A percentile compares a stretch with the other conserved stretches of the same genome.
Conservation (phyloP, 2,797 vertebrate genomes). For the Rhinatrema bivittatum region DNA sequence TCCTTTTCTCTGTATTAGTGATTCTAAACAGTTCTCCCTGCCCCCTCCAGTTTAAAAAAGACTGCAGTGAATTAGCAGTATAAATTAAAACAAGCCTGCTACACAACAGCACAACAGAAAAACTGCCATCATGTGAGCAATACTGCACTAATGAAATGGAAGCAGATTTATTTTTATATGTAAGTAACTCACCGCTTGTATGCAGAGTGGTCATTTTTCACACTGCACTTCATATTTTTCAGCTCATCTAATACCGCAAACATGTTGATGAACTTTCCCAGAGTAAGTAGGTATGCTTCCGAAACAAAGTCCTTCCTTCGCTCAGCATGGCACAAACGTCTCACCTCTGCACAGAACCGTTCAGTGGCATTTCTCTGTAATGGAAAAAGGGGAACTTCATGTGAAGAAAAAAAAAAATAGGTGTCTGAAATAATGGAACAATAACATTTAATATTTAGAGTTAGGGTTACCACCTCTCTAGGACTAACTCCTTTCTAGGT, state of each 20-base stretch:
- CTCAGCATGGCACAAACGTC: slow-evolving; percentile 86
- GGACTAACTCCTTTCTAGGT: no score
- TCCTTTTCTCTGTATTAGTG: no score
- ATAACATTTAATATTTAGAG: fast-evolving
- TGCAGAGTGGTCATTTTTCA: slow-evolving; percentile 96
- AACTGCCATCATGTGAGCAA: slow-evolving; percentile 30
- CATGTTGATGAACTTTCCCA: slow-evolving; percentile 99
- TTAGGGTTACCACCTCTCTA: no score
- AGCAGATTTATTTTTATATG: background rate
- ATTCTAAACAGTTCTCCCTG: no score
- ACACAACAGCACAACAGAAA: no score
- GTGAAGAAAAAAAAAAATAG: background rate
- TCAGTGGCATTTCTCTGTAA: slow-evolving; percentile 86
- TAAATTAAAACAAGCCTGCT: no score
- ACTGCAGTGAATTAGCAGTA: no score
- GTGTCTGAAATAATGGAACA: background rate
- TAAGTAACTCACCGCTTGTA: slow-evolving; percentile 76
- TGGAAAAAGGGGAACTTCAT: no score
- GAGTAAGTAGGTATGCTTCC: slow-evolving; percentile 88
- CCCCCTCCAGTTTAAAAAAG: no score
- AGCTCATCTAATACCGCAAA: slow-evolving; percentile 93
- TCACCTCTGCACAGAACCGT: slow-evolving; percentile 91
- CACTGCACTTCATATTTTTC: slow-evolving; percentile 98
- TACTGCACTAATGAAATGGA: fast-evolving
- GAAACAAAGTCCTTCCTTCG: slow-evolving; percentile 97